A percentile compares a stretch with the other conserved stretches of the same genome.
Conservation (phyloP, 2,113 vertebrate species). For the Corapipo altera region DNA sequence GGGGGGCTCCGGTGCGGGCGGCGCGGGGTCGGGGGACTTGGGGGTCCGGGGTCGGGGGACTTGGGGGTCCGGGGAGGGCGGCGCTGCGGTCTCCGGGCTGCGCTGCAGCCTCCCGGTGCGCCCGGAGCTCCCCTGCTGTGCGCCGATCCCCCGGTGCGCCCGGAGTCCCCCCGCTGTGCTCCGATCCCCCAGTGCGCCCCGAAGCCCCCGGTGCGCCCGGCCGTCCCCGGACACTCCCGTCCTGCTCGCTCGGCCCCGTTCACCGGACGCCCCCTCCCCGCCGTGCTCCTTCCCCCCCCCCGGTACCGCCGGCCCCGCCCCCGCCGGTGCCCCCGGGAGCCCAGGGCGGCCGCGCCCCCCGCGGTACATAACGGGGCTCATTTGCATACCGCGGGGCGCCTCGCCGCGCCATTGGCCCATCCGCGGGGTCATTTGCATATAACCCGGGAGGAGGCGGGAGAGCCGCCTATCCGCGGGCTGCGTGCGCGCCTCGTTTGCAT, state of each 20-base stretch:
- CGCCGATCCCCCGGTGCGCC: no score
- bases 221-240: not conserved
- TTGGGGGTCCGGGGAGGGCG: no score
- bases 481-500: accelerated
- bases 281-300: no score
- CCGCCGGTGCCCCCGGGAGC: not conserved
- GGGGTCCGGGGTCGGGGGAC: no score
- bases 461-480: accelerated
- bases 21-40: not conserved
- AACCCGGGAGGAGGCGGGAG: accelerated
- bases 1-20: not conserved
- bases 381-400: not conserved
- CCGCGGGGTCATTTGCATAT: not conserved
- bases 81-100: not conserved
- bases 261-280: not conserved
- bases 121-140: no score
- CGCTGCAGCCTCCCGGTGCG: no score
- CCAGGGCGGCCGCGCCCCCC: no score
- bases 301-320: no score
- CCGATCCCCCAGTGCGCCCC: not conserved
- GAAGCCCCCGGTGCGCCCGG: no score
- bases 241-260: not conserved
- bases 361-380: not conserved
- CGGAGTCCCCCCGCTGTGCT: no score
- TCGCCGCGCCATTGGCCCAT: not conserved